These are phyloP conservation scores for Diarsia brunnea DNA, from an alignment of 2,888 invertebrate species.

Conservation along the genomic window DNA sequence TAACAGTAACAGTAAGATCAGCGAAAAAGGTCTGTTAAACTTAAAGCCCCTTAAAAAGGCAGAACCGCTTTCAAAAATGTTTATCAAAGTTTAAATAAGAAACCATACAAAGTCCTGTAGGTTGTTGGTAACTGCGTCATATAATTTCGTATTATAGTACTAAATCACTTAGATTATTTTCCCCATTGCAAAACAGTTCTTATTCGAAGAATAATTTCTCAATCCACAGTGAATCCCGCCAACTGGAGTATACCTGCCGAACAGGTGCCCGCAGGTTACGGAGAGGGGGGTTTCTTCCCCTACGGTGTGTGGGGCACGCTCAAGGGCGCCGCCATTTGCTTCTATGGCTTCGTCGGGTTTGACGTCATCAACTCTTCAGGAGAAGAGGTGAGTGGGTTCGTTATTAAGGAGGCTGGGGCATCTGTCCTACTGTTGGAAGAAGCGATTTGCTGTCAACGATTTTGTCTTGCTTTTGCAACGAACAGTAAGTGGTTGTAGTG, in stretches of 20 bases:
- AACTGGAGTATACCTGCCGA: constrained; percentile 89
- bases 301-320: constrained; percentile 96
- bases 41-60: background rate
- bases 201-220: background rate
- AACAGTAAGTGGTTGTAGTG: too few species aligned
- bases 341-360: constrained; percentile 98
- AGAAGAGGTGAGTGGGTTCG: constrained; percentile 93
- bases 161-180: background rate
- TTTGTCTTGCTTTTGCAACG: background rate
- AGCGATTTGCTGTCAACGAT: background rate
- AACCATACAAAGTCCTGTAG: background rate
- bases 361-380: constrained; percentile 96
- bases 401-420: background rate
- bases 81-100: background rate
- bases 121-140: background rate
- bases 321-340: constrained; percentile 95
- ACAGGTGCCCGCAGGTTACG: constrained; percentile 86
- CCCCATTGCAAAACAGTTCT: background rate
- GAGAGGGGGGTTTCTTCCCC: constrained; percentile 97
- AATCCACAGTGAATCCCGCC: constrained; percentile 84
- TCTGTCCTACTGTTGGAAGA: background rate
- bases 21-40: background rate
- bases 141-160: background rate
- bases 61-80: background rate
- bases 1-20: background rate